These are phyloP conservation scores for Antennarius striatus DNA, from an alignment of 2,113 vertebrate species.

Conservation along the genomic window DNA sequence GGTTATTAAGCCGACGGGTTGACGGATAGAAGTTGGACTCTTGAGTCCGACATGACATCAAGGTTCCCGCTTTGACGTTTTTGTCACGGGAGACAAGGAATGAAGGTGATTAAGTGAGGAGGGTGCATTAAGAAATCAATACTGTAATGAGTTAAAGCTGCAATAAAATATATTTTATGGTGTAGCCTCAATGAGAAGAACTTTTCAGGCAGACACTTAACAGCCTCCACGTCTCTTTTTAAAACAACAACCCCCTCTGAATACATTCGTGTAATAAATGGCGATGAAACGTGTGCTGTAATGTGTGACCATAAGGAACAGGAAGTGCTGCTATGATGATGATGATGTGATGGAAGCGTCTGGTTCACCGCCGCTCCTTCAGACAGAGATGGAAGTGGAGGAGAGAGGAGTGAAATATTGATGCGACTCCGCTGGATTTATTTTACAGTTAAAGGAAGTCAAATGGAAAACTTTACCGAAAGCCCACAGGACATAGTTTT, in stretches of 20 bases:
- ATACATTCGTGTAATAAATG: slow-evolving; percentile 4
- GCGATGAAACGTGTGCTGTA: neutral
- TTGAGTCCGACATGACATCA: no score
- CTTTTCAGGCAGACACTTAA: slow-evolving; percentile 44
- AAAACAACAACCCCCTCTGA: neutral
- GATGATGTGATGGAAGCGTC: neutral
- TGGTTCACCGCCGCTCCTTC: neutral
- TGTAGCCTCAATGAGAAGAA: slow-evolving; percentile 41
- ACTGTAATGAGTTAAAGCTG: slow-evolving; percentile 47
- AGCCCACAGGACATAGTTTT: no score
- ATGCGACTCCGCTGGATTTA: neutral
- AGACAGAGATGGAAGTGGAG: slow-evolving; percentile 4
- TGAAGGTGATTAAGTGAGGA: no score
- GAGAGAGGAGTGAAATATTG: neutral
- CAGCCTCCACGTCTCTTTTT: slow-evolving; percentile 8
- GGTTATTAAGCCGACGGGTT: no score
- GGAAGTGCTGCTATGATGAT: neutral
- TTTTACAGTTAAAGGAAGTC: slow-evolving; percentile 1
- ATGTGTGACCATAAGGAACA: neutral
- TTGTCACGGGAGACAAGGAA: no score
- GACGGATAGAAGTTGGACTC: no score
- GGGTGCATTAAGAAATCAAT: slow-evolving; percentile 47
- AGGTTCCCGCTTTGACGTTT: no score
- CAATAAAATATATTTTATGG: slow-evolving; percentile 42
- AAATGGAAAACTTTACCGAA: no score